These are phyloP conservation scores for Simalia tracyae DNA, from an alignment of 2,797 vertebrate species.

Conservation along the genomic window DNA sequence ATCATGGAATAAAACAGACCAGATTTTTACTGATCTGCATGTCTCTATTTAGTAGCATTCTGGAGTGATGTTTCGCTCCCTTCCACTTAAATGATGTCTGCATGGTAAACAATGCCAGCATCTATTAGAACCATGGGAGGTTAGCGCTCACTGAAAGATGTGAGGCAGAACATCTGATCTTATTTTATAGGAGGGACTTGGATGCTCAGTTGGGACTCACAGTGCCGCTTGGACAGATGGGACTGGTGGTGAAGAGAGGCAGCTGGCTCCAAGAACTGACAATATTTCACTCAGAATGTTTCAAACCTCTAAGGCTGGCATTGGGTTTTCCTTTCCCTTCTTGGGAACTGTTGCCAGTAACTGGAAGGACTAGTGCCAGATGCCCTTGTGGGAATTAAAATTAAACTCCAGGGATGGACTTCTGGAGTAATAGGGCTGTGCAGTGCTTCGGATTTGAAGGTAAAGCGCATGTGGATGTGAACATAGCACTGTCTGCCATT, in stretches of 20 bases:
- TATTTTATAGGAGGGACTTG: not conserved
- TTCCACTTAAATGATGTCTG: not conserved
- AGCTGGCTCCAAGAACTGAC: constrained; percentile 15
- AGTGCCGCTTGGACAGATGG: not conserved
- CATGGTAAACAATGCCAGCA: not conserved
- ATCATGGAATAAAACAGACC: not conserved
- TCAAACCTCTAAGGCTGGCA: not conserved
- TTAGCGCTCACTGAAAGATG: not conserved
- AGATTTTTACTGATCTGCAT: not conserved
- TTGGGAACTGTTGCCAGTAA: not conserved
- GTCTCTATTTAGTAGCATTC: not conserved
- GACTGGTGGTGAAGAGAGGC: not conserved
- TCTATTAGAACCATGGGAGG: not conserved
- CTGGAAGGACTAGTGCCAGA: not conserved
- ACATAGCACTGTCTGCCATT: not conserved
- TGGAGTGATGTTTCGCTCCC: not conserved
- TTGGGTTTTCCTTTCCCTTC: not conserved
- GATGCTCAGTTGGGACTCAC: not conserved
- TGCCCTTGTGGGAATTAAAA: not conserved
- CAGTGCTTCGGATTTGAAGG: not conserved
- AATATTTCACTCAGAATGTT: constrained; percentile 4
- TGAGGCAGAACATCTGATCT: constrained; percentile 5
- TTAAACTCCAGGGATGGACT: not conserved
- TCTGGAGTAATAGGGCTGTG: not conserved
- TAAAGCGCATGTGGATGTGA: not conserved